Evolutionary conservation across 2,888 invertebrate species (phyloP).

Genomic region (Acanthococcus lagerstroemiae): DNA sequence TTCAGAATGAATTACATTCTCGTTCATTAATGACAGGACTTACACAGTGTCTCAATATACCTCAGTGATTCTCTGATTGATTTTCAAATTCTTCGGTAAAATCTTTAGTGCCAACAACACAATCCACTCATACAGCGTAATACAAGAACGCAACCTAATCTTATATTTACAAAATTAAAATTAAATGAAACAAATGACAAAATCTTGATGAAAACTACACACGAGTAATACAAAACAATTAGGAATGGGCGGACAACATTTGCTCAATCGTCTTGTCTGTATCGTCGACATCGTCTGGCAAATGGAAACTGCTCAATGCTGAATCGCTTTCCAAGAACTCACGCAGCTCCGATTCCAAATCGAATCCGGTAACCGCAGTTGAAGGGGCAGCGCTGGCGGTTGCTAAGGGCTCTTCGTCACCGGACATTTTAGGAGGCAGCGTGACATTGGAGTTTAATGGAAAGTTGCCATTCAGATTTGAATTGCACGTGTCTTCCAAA

Average conservation of each 20-base stretch:
- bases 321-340: constrained; percentile 61
- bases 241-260: constrained; percentile 38
- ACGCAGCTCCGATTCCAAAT: constrained; percentile 58
- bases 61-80: too few species aligned
- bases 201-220: neutral
- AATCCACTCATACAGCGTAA: too few species aligned
- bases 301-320: constrained; percentile 45
- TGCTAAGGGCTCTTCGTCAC: neutral
- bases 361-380: constrained; percentile 42
- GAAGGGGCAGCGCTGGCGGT: neutral
- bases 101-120: too few species aligned
- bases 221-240: neutral
- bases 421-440: neutral
- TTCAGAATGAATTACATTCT: too few species aligned
- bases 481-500: too few species aligned
- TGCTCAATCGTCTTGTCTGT: constrained; percentile 39
- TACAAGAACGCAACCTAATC: neutral
- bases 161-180: neutral
- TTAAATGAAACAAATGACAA: neutral
- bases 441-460: neutral
- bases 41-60: too few species aligned
- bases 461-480: too few species aligned
- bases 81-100: too few species aligned
- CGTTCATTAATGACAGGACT: too few species aligned
- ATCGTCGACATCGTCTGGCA: constrained; percentile 40